Evolutionary conservation across 1,140 invertebrate species (phyloP), one percentile per base, ranked within the genome.

Genomic region (Thalassaphorura encarpata): DNA sequence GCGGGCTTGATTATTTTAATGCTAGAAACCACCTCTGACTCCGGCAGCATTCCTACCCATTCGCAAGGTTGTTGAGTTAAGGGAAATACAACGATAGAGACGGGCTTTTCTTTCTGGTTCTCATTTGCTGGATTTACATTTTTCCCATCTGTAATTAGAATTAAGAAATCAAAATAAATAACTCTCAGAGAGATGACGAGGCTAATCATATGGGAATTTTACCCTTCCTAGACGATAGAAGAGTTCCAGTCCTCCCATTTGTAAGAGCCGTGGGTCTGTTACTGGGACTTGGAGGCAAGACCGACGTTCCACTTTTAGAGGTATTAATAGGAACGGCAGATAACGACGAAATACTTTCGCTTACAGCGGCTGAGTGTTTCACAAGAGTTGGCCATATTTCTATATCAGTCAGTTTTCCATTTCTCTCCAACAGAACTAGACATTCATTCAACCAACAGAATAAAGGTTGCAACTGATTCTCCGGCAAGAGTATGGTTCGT

Each of bases 1-100:
- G 66, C 60, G 63, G 61, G 24, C 59, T 52, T 50, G 58, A 54
- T 40, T 66, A 28, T 42, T 59, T 53, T 69, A 69, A 53, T 58
- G 67, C 62, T 66, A 59, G 60, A 69, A 68, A 49, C 69, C 63
- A 56, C 71, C 58, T 54, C 48, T 15, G 41, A 54, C 23, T 60
- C 56, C 2, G 58, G 93, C 18, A 98, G 70, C 66, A 97, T 89
- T 71, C 95, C 89, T 2, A 79, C 79, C 57, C 52, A 67, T 39
- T 61, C 57, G 52, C 66, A 64, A 41, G 46, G 31, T 13, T 56
- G 31, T 23, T 56, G 48, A 2, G 48, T 58, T 15, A 57, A 39
- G 16, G 58, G 52, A 47, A 67, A 64, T 33, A 62, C 56, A 40
- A 66, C 52, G 4, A 67, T 60, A 11, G 42, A 31, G 0, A 41